Conservation (phyloP, 1,140 invertebrate species). For the Maconellicoccus hirsutus region DNA sequence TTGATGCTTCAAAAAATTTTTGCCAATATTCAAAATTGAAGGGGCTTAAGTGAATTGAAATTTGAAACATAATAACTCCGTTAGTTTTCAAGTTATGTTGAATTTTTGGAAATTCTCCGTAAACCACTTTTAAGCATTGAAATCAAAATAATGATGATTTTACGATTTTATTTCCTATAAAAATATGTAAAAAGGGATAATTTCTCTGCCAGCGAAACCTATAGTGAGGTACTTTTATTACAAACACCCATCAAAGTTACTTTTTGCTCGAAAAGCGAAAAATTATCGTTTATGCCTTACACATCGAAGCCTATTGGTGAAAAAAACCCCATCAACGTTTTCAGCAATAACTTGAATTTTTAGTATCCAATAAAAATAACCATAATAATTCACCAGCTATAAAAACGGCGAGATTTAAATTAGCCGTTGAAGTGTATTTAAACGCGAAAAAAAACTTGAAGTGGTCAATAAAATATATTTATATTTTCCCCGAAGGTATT, state of each 20-base stretch:
- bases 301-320: neutral
- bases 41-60: too few species aligned
- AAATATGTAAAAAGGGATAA: too few species aligned
- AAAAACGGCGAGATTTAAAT: neutral
- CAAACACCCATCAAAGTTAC: neutral
- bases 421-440: neutral
- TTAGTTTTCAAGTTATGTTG: too few species aligned
- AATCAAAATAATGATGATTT: too few species aligned
- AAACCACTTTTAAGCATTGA: too few species aligned
- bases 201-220: neutral
- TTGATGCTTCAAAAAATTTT: too few species aligned
- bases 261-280: neutral
- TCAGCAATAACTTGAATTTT: slow-evolving; percentile 1
- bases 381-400: neutral
- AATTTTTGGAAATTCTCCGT: too few species aligned
- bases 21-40: too few species aligned
- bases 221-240: neutral
- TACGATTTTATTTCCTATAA: too few species aligned
- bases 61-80: too few species aligned
- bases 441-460: neutral
- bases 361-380: slow-evolving; percentile 1
- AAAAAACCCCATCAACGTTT: neutral
- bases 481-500: neutral
- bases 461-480: slow-evolving; percentile 9
- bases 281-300: neutral